Evolutionary conservation across 1,140 invertebrate genomes (phyloP).

Genomic region (Stegodyphus mimosarum): DNA sequence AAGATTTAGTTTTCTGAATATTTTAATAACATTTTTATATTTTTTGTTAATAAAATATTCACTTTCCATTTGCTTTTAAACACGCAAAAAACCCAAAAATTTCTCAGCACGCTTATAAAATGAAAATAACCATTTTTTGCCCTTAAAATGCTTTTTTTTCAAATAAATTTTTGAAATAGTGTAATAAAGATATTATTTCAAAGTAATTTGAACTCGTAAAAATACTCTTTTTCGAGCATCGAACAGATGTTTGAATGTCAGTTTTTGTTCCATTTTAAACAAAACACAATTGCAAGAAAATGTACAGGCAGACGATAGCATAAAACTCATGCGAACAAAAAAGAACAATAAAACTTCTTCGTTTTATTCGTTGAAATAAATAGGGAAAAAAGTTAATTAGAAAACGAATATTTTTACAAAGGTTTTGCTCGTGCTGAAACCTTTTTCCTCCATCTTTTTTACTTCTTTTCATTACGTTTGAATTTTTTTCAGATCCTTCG

Average conservation of each 20-base stretch:
- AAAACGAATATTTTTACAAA: conserved; percentile 58
- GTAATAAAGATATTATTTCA: conserved; percentile 49
- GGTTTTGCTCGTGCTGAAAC: conserved; percentile 31
- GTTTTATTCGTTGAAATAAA: conserved; percentile 16
- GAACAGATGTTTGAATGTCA: conserved; percentile 57
- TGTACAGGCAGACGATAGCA: no score
- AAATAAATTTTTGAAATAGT: not conserved
- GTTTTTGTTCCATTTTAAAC: conserved; percentile 44
- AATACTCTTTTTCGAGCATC: conserved; percentile 37
- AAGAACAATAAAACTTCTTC: conserved; percentile 49
- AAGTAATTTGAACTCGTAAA: conserved; percentile 55
- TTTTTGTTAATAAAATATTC: conserved; percentile 15
- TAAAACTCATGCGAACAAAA: not conserved
- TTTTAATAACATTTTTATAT: not conserved
- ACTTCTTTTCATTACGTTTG: conserved; percentile 47
- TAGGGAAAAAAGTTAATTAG: conserved; percentile 58
- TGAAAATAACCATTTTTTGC: not conserved
- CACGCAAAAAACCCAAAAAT: not conserved
- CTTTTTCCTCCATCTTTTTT: conserved; percentile 21
- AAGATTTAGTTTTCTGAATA: conserved; percentile 16
- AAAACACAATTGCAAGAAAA: conserved; percentile 4
- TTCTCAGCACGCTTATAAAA: not conserved
- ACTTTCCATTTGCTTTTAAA: not conserved
- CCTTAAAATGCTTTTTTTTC: not conserved
- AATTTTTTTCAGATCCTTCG: not conserved